Evolutionary conservation across 2,888 invertebrate species (phyloP), one percentile per base, ranked within the genome.

Genomic region (Diarsia rubi): DNA sequence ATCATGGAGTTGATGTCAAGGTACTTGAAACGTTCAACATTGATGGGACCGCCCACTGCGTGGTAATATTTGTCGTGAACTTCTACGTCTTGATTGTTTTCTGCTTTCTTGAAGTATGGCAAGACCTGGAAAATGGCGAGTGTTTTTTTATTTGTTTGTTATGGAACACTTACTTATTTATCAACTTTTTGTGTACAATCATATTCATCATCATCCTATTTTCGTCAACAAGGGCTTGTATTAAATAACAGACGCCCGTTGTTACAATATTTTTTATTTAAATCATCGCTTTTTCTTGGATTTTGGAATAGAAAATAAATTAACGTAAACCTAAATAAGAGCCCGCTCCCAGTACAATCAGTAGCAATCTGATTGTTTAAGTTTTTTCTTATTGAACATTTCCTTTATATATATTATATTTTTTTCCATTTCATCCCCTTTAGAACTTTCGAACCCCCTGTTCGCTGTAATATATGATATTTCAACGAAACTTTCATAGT

Each of bases 51-150:
- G 4, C 97, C 97, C 12, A 94, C 95, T 0, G 97, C 96, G 88
- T 98, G 98, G 85, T 97, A 97, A 47, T 94, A 88, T 4, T 94
- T 95, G 83, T 97, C 95, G 44, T 96, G 93, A 14, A 96, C 91
- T 86, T 97, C 97, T 2, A 95, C 89, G 77, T 97, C 97, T 89
- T 95, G 94, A 85, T 97, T 97, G 83, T 97, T 95, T 93, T 98
- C 98, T 0, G 97, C 96, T 92, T 97, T 97, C 72, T 97, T 97
- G 91, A 97, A 98, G 90, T 98, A 98, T 0, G 98, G 98, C 24
- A 98, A 93, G 0, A 97, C 94, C 97, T 97, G 92, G 12, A 93
- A 94, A 42, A 67, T 62, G n/a, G n/a, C n/a, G n/a, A n/a, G 5
- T 4, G 3, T 16, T 0, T 2, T 16, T 54, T 77, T n/a, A 19